Base-by-base conservation (phyloP, 64 coral and sea anemone genomes). In the Exaiptasia diaphana region DNA sequence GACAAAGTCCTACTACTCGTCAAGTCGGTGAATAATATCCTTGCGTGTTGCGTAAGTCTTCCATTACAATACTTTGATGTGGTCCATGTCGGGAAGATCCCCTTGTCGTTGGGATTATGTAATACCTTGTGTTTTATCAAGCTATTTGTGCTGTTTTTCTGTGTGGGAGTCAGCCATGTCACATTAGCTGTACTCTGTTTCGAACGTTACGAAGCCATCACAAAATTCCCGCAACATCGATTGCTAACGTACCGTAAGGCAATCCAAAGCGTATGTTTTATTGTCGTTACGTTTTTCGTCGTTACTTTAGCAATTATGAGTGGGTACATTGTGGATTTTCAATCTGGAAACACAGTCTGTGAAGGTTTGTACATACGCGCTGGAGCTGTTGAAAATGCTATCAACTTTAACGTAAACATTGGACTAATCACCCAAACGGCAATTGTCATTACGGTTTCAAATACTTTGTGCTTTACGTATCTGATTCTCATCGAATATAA, bases 181-280 rank as follows among this genome's bases (percentile, higher is more conserved):
- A 73, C 39, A 15, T 24, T 73, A 5, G 18, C 69, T 15, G 69
- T 73, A 37, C 28, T 73, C 18, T 73, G 69, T 22, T 73, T 42
- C 27, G 41, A 73, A 5, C 69, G 69, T 32, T 73, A 45, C 27
- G 69, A 73, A 30, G 38, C 38, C 38, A 73, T 73, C 69, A 73
- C 69, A 9, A 73, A 73, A 40, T 73, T 73, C 4, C 41, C 38
- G 9, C 69, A 73, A 33, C 69, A 73, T 17, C 32, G 69, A 17
- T 26, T 73, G 20, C 69, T 73, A 3, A 73, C 69, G 2, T 32
- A 42, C 15, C 4, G 5, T 21, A 73, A 42, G 2, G 69, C 69
- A 15, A 12, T 24, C 17, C 14, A 49, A 25, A 7, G 5, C 13
- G 17, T 40, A 6, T 41, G 20, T 2, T 25, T 18, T 9, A 49